phyloP scores from a whole-genome alignment of 2,797 vertebrate species.

The Hephaestus fuliginosus region DNA sequence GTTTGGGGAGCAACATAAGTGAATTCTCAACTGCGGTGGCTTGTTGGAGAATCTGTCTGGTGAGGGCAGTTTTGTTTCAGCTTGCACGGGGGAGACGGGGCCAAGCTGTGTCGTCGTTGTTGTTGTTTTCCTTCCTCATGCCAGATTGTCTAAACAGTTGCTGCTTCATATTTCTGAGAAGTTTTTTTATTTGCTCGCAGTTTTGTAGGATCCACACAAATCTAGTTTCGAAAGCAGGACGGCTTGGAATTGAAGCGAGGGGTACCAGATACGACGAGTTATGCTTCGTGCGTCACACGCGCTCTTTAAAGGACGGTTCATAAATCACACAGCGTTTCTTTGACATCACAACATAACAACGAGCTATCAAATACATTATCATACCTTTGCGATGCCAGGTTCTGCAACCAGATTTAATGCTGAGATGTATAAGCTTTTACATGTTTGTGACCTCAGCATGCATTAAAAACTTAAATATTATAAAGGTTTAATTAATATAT shows the following conservation, averaged over 20 bases:
- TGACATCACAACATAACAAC: not conserved
- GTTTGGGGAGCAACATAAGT: not conserved
- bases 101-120: slow-evolving; percentile 1
- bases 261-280: not conserved
- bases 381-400: not conserved
- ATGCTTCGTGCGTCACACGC: not conserved
- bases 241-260: not conserved
- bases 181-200: not conserved
- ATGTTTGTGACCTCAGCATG: not conserved
- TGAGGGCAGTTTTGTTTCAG: slow-evolving; percentile 20
- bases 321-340: not conserved
- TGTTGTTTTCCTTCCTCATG: not conserved
- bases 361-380: no score
- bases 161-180: slow-evolving; percentile 29
- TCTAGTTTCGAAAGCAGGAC: not conserved
- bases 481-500: no score
- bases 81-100: slow-evolving; percentile 5
- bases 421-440: not conserved
- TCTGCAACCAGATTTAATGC: not conserved
- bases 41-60: slow-evolving; percentile 9
- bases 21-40: slow-evolving; percentile 9
- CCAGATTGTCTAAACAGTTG: slow-evolving; percentile 51
- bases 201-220: slow-evolving; percentile 26
- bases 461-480: no score
- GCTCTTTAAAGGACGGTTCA: no score